These are phyloP conservation scores for Ecdyonurus torrentis DNA, from an alignment of 2,888 invertebrate genomes.

Conservation along the genomic window DNA sequence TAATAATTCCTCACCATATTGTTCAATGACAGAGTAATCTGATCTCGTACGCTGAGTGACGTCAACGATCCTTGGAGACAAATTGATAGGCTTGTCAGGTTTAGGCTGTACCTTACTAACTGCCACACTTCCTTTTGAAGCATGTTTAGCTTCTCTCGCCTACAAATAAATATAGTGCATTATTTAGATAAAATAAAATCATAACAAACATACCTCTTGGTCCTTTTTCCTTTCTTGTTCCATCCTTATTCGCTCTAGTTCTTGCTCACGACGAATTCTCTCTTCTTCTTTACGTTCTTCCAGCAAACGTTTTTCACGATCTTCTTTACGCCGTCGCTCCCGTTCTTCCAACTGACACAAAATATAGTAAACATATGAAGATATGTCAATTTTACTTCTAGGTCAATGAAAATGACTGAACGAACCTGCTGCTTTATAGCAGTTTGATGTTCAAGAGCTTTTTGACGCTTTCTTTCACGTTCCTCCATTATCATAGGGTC, in stretches of 20 bases:
- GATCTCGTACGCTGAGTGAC: not conserved
- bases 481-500: slow-evolving; percentile 67
- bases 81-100: not conserved
- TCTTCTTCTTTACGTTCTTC: slow-evolving; percentile 73
- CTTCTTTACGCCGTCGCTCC: slow-evolving; percentile 55
- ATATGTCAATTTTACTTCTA: not conserved
- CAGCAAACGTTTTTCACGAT: slow-evolving; percentile 49
- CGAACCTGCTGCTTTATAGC: slow-evolving; percentile 52
- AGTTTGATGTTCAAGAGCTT: slow-evolving; percentile 72
- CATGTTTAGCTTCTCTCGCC: not conserved
- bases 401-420: slow-evolving; percentile 15
- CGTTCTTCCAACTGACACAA: slow-evolving; percentile 53
- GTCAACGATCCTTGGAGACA: not conserved
- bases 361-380: not conserved
- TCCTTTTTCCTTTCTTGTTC: slow-evolving; percentile 41
- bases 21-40: not conserved
- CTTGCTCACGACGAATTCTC: slow-evolving; percentile 54
- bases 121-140: no score
- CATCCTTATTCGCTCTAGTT: slow-evolving; percentile 45
- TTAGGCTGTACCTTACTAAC: no score
- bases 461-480: slow-evolving; percentile 61
- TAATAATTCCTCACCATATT: no score
- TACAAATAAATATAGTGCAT: no score
- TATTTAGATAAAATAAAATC: no score
- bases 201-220: slow-evolving; percentile 17